phyloP scores from a whole-genome alignment of 1,140 invertebrate species.

The Drosophila repleta region DNA sequence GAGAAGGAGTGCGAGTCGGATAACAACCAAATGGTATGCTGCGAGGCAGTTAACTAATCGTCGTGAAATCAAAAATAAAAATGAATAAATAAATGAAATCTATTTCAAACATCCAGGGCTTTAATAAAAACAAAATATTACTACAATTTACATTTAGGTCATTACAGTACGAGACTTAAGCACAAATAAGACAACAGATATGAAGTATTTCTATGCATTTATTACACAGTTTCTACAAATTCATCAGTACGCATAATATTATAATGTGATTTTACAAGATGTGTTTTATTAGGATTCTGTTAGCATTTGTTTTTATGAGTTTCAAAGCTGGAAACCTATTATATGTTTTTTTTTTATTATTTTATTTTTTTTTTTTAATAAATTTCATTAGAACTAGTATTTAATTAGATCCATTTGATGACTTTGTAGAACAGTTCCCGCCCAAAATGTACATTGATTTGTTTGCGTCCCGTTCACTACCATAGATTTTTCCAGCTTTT shows the following conservation, averaged over 20 bases:
- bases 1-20: too few species aligned
- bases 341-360: conserved; percentile 30
- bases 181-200: conserved; percentile 1
- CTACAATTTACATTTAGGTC: conserved; percentile 28
- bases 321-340: conserved; percentile 57
- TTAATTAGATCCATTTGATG: conserved; percentile 81
- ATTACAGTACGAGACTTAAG: conserved; percentile 11
- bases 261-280: conserved; percentile 38
- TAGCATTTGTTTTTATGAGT: conserved; percentile 31
- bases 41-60: too few species aligned
- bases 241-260: conserved; percentile 25
- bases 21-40: too few species aligned
- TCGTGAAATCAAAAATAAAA: conserved; percentile 84
- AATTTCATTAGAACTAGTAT: conserved; percentile 44
- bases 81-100: neutral
- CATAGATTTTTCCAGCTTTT: conserved; percentile 98
- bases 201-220: conserved; percentile 1
- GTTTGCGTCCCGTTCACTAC: conserved; percentile 87
- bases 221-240: conserved; percentile 28
- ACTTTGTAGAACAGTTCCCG: conserved; percentile 76
- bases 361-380: conserved; percentile 45
- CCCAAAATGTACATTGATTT: conserved; percentile 79
- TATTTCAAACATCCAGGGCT: too few species aligned
- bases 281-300: conserved; percentile 34
- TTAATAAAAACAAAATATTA: neutral